Percentiles rank a stretch among this genome's conserved stretches.
phyloP scores from a whole-genome alignment of 2,888 invertebrate genomes.

The Leptopterna dolabrata region DNA sequence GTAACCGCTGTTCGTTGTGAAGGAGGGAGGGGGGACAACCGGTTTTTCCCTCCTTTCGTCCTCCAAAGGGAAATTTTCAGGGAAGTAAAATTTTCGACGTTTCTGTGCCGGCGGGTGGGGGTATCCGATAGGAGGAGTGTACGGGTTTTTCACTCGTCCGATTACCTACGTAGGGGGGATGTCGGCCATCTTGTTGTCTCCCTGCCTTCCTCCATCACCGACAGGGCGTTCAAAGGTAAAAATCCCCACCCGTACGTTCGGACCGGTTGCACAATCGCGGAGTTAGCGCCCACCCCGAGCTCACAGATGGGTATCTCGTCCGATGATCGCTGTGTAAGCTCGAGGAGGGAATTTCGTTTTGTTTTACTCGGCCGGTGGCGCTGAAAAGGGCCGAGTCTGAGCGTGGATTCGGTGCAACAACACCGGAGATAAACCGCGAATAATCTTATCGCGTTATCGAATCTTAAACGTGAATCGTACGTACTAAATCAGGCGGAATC shows the following conservation, averaged over 20 bases:
- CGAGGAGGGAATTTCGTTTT: background rate
- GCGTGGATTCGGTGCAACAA: background rate
- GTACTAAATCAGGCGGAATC: background rate
- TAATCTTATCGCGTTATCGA: background rate
- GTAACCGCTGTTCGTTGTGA: background rate
- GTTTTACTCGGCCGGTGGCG: background rate
- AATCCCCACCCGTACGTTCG: background rate
- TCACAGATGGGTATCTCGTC: background rate
- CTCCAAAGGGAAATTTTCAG: background rate
- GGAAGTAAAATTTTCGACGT: background rate
- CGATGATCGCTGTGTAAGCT: background rate
- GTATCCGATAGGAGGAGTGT: slow-evolving; percentile 27
- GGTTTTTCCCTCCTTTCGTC: background rate
- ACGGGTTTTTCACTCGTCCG: slow-evolving; percentile 29
- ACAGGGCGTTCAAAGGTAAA: background rate
- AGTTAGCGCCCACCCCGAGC: background rate
- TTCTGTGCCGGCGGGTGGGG: background rate
- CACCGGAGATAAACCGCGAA: background rate
- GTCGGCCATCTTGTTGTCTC: slow-evolving; percentile 43
- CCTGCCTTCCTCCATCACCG: background rate
- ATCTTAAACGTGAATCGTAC: background rate
- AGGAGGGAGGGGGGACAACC: background rate
- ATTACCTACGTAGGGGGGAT: background rate
- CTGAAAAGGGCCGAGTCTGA: background rate
- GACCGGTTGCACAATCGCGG: background rate